A percentile compares a stretch with the other conserved stretches of the same genome.
These are phyloP conservation scores for Trachelus troglodyta DNA, from an alignment of 2,888 invertebrate genomes.

Conservation along the genomic window DNA sequence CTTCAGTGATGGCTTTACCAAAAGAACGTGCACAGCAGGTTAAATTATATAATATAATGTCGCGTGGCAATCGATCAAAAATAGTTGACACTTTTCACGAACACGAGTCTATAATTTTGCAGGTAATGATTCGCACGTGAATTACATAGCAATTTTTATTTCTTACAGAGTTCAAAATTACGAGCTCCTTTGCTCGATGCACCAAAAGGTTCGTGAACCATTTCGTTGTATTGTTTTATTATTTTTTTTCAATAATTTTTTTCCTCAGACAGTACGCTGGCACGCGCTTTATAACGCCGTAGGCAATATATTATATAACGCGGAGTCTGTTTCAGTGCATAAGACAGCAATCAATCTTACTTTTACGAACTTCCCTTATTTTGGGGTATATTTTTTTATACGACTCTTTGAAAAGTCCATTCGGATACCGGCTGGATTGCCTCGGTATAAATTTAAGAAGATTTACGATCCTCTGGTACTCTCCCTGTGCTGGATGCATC, in stretches of 20 bases:
- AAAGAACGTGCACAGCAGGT: neutral
- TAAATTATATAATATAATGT: neutral
- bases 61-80: neutral
- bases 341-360: neutral
- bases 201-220: neutral
- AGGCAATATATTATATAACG: neutral
- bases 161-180: neutral
- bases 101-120: neutral
- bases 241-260: neutral
- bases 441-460: neutral
- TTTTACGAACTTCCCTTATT: neutral
- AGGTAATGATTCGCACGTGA: neutral
- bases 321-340: neutral
- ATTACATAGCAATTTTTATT: neutral
- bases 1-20: neutral
- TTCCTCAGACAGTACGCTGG: neutral
- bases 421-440: neutral
- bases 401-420: neutral
- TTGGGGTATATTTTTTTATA: neutral
- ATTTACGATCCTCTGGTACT: neutral
- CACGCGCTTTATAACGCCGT: neutral
- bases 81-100: neutral
- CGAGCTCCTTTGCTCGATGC: neutral
- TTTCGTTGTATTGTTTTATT: neutral
- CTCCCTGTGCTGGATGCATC: neutral